phyloP scores from a whole-genome alignment of 2,888 invertebrate genomes.

The Trichogramma evanescens region DNA sequence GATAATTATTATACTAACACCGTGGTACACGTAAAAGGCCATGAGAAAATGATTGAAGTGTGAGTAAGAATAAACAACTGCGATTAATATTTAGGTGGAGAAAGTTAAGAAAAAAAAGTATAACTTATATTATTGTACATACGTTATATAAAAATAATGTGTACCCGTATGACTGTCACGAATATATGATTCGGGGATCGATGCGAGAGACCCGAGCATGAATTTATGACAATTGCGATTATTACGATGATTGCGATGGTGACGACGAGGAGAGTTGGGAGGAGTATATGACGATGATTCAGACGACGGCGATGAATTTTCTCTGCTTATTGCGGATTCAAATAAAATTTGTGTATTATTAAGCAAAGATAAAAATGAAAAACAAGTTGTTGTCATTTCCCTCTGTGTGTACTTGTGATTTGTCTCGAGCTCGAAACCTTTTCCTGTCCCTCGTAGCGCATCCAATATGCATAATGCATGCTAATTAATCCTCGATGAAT shows the following conservation, averaged over 20 bases:
- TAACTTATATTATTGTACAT: conserved; percentile 24
- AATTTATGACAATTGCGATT: too few species aligned
- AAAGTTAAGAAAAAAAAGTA: conserved; percentile 25
- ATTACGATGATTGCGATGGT: too few species aligned
- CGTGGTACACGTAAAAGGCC: too few species aligned
- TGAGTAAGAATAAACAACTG: conserved; percentile 1
- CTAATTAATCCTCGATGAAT: too few species aligned
- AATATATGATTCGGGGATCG: conserved; percentile 1
- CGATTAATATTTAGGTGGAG: conserved; percentile 9
- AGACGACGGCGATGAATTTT: conserved; percentile 37
- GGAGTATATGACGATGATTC: conserved; percentile 7
- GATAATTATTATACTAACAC: conserved; percentile 26
- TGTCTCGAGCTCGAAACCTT: too few species aligned
- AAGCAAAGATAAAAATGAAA: conserved; percentile 23
- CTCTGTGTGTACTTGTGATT: too few species aligned
- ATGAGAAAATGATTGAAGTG: conserved; percentile 12
- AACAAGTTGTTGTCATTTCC: too few species aligned
- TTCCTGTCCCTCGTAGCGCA: too few species aligned
- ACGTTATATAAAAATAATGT: conserved; percentile 24
- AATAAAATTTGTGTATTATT: conserved; percentile 54
- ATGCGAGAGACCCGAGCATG: too few species aligned
- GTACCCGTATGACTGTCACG: conserved; percentile 24
- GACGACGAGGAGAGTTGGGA: too few species aligned
- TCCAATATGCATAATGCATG: too few species aligned
- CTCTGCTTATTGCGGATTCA: conserved; percentile 44